Evolutionary conservation across 2,797 vertebrate genomes (phyloP), one percentile per base, ranked within the genome.

Genomic region (Tadarida brasiliensis): DNA sequence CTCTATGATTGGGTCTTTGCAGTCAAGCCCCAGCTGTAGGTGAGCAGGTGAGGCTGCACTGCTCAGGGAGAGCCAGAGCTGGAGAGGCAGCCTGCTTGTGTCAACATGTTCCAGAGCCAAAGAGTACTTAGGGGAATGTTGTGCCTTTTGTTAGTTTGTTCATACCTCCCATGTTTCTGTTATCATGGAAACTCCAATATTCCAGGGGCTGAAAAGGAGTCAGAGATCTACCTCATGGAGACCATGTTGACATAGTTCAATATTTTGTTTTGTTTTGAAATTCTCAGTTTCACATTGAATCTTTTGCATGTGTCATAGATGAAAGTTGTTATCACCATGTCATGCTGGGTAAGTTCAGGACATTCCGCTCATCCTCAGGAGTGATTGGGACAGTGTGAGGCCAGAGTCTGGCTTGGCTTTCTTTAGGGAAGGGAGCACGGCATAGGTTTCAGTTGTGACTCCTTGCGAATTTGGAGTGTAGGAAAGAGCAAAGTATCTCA

Each of bases 251-350:
- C 0, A 44, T 0, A 67, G 70, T 47, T 87, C 16, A 70, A 8
- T 28, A 54, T 93, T 74, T 88, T 93, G 49, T 71, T 87, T 39
- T 56, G 51, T 80, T 81, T 51, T 57, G 47, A 95, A 91, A 85
- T 59, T 76, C 63, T 78, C 10, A 56, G 51, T 84, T 87, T 96
- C 39, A 83, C 47, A 70, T 56, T n/a, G 26, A 7, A 65, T 70
- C 28, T 83, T 93, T 87, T 73, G 12, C 35, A 39, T 83, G 22
- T 49, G 22, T 39, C 17, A 0, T 84, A 47, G 39, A 35, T 54
- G 14, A 49, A 28, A 11, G 20, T 71, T 30, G 15, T 56, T 67
- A 11, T 89, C 59, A 90, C 57, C 22, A 39, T 15, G 16, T 22
- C 47, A 61, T 44, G 61, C 49, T 68, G 6, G 17, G 17, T 74